phyloP scores from a whole-genome alignment of 2,888 invertebrate species.

The Scaptomyza polygonia region DNA sequence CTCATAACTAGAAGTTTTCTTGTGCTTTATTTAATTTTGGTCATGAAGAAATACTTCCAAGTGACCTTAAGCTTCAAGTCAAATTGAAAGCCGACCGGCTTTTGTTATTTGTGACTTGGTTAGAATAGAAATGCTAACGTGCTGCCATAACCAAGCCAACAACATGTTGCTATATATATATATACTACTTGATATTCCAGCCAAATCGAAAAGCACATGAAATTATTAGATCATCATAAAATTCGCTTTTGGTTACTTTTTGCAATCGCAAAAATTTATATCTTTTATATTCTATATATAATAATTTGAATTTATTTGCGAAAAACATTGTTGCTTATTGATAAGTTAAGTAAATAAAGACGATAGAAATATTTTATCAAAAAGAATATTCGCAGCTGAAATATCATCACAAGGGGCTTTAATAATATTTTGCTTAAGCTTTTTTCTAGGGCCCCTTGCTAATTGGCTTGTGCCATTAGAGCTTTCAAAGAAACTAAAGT shows the following conservation, averaged over 20 bases:
- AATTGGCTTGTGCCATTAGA: not conserved
- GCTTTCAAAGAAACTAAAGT: too few species aligned
- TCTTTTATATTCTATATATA: constrained; percentile 14
- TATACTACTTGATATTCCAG: constrained; percentile 51
- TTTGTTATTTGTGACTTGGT: constrained; percentile 25
- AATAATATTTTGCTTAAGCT: too few species aligned
- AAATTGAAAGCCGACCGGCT: constrained; percentile 31
- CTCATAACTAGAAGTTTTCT: constrained; percentile 22
- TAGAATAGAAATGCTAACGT: constrained; percentile 57
- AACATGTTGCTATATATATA: too few species aligned
- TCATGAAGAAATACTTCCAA: constrained; percentile 15
- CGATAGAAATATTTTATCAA: not conserved
- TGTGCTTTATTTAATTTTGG: constrained; percentile 26
- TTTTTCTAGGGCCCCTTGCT: not conserved
- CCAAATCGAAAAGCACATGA: constrained; percentile 17
- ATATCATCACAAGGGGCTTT: constrained; percentile 11
- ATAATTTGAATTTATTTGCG: constrained; percentile 65
- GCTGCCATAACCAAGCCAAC: constrained; percentile 37
- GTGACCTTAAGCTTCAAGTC: constrained; percentile 6
- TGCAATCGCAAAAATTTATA: constrained; percentile 1
- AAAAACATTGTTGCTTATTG: constrained; percentile 45
- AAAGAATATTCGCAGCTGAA: not conserved
- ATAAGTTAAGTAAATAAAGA: constrained; percentile 29
- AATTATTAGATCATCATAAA: constrained; percentile 68
- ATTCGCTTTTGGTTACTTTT: constrained; percentile 28